These are phyloP conservation scores for Larimichthys polyactis DNA, from an alignment of 2,113 vertebrate genomes.

Conservation along the genomic window DNA sequence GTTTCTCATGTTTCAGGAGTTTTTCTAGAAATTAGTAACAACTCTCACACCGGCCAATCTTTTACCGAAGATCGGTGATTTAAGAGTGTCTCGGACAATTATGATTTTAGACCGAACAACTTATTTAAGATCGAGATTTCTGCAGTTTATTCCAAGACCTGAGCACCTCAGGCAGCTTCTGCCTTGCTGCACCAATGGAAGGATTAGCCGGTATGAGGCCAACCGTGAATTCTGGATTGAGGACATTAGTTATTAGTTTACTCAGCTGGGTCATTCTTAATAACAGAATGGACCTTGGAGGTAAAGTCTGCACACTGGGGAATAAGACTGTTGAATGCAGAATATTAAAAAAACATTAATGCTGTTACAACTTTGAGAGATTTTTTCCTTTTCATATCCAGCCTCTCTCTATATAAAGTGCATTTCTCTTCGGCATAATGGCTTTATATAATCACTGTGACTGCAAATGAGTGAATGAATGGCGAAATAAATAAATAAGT, in stretches of 20 bases:
- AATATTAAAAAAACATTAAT: slow-evolving; percentile 17
- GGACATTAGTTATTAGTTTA: slow-evolving; percentile 69
- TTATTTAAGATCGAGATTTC: slow-evolving; percentile 8
- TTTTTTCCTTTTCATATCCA: slow-evolving; percentile 38
- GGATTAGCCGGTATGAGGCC: slow-evolving; percentile 66
- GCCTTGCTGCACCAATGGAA: slow-evolving; percentile 59
- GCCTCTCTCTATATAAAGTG: slow-evolving; percentile 36
- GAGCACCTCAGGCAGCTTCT: slow-evolving; percentile 46
- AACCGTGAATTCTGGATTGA: slow-evolving; percentile 61
- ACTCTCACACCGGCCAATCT: not conserved
- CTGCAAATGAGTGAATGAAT: slow-evolving; percentile 50
- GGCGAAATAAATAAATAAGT: slow-evolving; percentile 45
- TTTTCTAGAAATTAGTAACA: not conserved
- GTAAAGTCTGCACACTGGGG: slow-evolving; percentile 43
- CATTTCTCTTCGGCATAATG: slow-evolving; percentile 43
- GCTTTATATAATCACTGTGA: slow-evolving; percentile 61
- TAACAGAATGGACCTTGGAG: slow-evolving; percentile 53
- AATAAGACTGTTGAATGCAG: slow-evolving; percentile 26
- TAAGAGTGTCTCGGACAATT: slow-evolving; percentile 9
- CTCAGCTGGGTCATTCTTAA: slow-evolving; percentile 63
- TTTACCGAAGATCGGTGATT: not conserved
- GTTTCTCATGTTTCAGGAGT: not conserved
- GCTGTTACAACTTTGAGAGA: slow-evolving; percentile 20
- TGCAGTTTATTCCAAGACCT: slow-evolving; percentile 31
- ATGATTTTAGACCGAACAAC: slow-evolving; percentile 24